Conservation (phyloP, 2,113 vertebrate genomes). For the Natator depressus region DNA sequence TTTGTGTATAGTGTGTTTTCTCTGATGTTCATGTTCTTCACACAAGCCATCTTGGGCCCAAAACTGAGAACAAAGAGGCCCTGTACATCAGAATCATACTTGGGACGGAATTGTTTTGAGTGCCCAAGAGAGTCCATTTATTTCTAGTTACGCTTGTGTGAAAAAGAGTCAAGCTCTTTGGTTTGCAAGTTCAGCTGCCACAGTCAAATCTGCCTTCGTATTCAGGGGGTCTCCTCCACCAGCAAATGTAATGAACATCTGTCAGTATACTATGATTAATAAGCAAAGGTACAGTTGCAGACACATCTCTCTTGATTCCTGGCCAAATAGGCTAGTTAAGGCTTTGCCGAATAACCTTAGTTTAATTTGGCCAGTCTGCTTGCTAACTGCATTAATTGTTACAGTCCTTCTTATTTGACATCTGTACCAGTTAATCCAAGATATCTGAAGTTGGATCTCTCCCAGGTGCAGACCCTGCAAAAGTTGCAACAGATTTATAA, state of each 20-base stretch:
- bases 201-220: background rate
- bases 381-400: background rate
- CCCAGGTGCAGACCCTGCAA: background rate
- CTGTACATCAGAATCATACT: background rate
- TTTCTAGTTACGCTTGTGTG: background rate
- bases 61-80: background rate
- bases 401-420: conserved; percentile 11
- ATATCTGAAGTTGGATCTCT: background rate
- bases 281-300: background rate
- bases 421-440: background rate
- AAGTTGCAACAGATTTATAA: background rate
- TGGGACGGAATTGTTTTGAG: background rate
- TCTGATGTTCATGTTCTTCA: background rate
- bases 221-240: conserved; percentile 36
- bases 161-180: background rate
- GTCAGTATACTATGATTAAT: background rate
- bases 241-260: conserved; percentile 23
- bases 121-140: background rate
- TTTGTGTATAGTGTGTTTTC: background rate
- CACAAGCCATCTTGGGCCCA: background rate
- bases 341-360: background rate
- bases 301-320: background rate
- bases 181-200: background rate
- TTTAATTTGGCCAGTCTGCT: background rate
- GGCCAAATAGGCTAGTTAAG: background rate